Evolutionary conservation across 2,113 vertebrate species (phyloP), one percentile per base, ranked within the genome.

Genomic region (Sinosuthora webbiana): DNA sequence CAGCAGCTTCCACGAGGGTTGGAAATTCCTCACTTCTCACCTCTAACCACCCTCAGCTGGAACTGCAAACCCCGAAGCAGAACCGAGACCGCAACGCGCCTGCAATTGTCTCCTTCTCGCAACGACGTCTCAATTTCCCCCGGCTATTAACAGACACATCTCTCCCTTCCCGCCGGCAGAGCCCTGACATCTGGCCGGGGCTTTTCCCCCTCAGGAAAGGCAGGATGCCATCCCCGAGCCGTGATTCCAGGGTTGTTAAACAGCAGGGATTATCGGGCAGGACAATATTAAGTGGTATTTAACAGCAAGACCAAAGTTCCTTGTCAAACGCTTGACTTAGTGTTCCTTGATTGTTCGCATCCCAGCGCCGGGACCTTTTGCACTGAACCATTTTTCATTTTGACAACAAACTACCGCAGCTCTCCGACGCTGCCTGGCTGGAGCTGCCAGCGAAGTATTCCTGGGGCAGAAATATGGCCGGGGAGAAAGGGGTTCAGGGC

Each of bases 381-480:
- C 97, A 97, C 97, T n/a, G 96, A 93, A 93, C 97, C 97, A 98
- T 98, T 98, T 98, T 98, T 98, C 98, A 98, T 98, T 97, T 94
- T 98, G 98, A 98, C 98, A 98, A 97, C 97, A 97, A 97, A 97
- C 98, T 97, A 97, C 97, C 93, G 90, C 84, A 93, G 97, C 97
- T 96, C 94, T 97, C 94, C 97, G 89, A 84, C 9, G 93, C 23
- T 97, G 97, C 98, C 95, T 98, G 96, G 96, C 96, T 97, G 95
- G 97, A 98, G 97, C 97, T 98, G 97, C 98, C 97, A 98, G 97
- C 94, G 68, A 97, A 98, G 88, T 92, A 97, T 98, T 98, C 97
- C 95, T 97, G 97, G 98, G 98, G 97, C 71, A 97, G 98, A 98
- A 99, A 99, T 99, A 98, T 98, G 95, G 95, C 97, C 92, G 42